A percentile compares a stretch with the other conserved stretches of the same genome.
Conservation (phyloP, 2,888 invertebrate species). For the Diloba caeruleocephala region DNA sequence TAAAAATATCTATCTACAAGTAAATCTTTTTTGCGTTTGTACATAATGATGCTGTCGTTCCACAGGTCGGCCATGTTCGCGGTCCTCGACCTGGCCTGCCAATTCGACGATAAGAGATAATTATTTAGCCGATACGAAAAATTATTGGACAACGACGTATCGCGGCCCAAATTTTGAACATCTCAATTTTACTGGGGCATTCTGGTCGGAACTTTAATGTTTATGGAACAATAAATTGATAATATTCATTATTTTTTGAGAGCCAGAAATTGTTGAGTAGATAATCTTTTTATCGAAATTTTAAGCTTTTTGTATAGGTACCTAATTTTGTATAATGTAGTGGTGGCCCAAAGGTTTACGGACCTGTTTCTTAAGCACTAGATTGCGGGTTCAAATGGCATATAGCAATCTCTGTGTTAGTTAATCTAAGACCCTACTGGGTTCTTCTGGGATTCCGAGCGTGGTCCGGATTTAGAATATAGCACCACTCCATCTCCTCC, state of each 20-base stretch:
- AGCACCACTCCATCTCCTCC: too few species aligned
- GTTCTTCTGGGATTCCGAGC: too few species aligned
- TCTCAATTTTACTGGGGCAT: constrained; percentile 74
- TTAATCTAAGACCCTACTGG: too few species aligned
- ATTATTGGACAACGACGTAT: constrained; percentile 78
- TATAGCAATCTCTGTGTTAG: too few species aligned
- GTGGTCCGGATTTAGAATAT: too few species aligned
- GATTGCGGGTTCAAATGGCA: too few species aligned
- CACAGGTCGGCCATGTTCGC: constrained; percentile 74
- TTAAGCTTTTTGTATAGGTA: constrained; percentile 11
- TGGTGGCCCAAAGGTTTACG: too few species aligned
- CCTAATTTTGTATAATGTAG: too few species aligned
- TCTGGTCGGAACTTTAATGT: constrained; percentile 33
- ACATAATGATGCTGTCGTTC: constrained; percentile 67
- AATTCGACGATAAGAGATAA: constrained; percentile 83
- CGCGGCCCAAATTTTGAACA: constrained; percentile 75
- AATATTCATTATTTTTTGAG: constrained; percentile 27
- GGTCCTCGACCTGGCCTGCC: constrained; percentile 75
- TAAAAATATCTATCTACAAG: constrained; percentile 38
- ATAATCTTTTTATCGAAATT: too few species aligned
- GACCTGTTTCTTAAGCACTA: too few species aligned
- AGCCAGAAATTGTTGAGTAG: constrained; percentile 17
- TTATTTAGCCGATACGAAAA: constrained; percentile 84
- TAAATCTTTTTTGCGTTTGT: constrained; percentile 27
- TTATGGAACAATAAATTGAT: constrained; percentile 44